A percentile compares a stretch with the other conserved stretches of the same genome.
Evolutionary conservation across 2,888 invertebrate species (phyloP).

Genomic region (Drosophila anomalata): DNA sequence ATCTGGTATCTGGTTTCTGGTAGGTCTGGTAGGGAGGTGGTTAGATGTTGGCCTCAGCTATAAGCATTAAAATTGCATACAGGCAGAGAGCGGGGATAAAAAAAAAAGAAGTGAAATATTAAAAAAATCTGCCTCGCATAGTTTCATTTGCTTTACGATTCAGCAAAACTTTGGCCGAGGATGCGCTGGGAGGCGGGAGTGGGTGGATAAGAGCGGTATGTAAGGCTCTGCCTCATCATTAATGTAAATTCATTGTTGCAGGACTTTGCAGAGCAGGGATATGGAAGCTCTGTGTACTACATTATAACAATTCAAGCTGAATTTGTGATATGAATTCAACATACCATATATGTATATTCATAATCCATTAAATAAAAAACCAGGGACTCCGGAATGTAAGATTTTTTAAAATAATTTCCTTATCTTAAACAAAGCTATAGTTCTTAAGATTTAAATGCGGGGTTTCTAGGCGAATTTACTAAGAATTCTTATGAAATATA

Average conservation of each 20-base stretch:
- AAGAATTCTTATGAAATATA: not conserved
- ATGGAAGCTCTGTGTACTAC: slow-evolving; percentile 36
- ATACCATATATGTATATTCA: slow-evolving; percentile 23
- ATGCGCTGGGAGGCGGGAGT: slow-evolving; percentile 46
- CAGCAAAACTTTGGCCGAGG: slow-evolving; percentile 56
- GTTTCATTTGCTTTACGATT: slow-evolving; percentile 71
- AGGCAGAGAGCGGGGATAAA: slow-evolving; percentile 5
- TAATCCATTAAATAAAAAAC: slow-evolving; percentile 16
- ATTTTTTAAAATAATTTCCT: too few relatives aligned
- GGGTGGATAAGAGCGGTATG: slow-evolving; percentile 14
- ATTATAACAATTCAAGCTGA: slow-evolving; percentile 69
- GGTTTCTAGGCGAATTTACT: too few relatives aligned
- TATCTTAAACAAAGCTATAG: too few relatives aligned
- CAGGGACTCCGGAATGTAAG: not conserved
- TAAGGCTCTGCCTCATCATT: slow-evolving; percentile 62
- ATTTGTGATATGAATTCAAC: slow-evolving; percentile 65
- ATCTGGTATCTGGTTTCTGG: too few relatives aligned
- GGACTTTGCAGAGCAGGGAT: slow-evolving; percentile 15
- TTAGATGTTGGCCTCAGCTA: slow-evolving; percentile 49
- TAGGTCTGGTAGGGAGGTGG: slow-evolving; percentile 42
- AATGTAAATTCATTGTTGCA: slow-evolving; percentile 76
- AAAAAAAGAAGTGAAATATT: slow-evolving; percentile 21
- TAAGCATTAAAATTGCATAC: slow-evolving; percentile 50
- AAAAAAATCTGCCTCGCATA: slow-evolving; percentile 50
- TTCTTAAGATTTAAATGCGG: too few relatives aligned